Percentiles rank a stretch among this genome's conserved stretches.
These are phyloP conservation scores for Cecropterus lyciades DNA, from an alignment of 1,140 invertebrate genomes.

Conservation along the genomic window DNA sequence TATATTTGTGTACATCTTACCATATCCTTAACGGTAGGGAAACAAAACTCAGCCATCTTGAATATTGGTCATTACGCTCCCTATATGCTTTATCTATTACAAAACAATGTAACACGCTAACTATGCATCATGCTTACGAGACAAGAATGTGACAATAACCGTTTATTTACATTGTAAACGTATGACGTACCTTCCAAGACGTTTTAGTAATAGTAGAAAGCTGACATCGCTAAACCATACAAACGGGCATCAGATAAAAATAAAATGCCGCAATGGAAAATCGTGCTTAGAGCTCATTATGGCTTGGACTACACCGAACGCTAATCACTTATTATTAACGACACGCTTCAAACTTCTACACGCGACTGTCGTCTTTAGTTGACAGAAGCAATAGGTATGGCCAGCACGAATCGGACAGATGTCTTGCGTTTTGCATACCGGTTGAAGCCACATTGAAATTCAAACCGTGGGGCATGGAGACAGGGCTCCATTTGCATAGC, in stretches of 20 bases:
- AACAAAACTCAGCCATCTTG: no score
- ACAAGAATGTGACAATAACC: slow-evolving; percentile 6
- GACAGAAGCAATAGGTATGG: slow-evolving; percentile 39
- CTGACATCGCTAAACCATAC: slow-evolving; percentile 20
- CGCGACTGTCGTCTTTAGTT: slow-evolving; percentile 42
- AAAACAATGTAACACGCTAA: not conserved
- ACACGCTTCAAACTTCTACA: slow-evolving; percentile 38
- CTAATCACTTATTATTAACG: slow-evolving; percentile 41
- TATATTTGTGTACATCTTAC: no score
- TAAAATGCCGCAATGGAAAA: slow-evolving; percentile 17
- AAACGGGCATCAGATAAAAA: slow-evolving; percentile 15
- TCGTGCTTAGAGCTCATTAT: slow-evolving; percentile 27
- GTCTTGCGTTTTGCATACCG: slow-evolving; percentile 36
- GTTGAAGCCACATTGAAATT: slow-evolving; percentile 42
- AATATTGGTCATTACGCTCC: no score
- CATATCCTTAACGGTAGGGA: no score
- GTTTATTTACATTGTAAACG: slow-evolving; percentile 7
- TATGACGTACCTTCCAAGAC: not conserved
- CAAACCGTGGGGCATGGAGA: slow-evolving; percentile 36
- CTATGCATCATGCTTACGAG: not conserved
- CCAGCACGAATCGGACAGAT: slow-evolving; percentile 38
- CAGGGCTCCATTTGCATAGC: slow-evolving; percentile 52
- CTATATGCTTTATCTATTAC: no score
- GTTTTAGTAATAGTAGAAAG: slow-evolving; percentile 26
- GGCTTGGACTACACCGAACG: slow-evolving; percentile 10